Conservation (phyloP, 2,797 vertebrate species). For the Cyclura pinguis region DNA sequence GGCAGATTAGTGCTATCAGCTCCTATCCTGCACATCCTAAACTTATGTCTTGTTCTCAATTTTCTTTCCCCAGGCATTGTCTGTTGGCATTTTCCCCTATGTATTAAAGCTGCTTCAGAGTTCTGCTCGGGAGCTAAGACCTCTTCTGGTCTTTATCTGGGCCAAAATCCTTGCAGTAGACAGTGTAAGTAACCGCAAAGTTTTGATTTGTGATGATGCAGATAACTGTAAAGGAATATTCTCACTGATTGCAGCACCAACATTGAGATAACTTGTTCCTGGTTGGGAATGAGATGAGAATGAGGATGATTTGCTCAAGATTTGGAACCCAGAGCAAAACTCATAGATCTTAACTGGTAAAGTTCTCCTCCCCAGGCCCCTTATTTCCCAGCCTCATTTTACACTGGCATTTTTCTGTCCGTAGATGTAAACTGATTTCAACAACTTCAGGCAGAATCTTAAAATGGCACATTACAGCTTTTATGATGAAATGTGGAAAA, state of each 20-base stretch:
- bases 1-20: rapidly evolving
- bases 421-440: not conserved
- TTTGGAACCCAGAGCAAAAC: not conserved
- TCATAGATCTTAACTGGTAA: not conserved
- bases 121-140: slow-evolving; percentile 94
- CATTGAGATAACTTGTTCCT: not conserved
- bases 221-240: not conserved
- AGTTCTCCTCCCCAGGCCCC: not conserved
- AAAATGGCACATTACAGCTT: rapidly evolving
- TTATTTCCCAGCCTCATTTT: not conserved
- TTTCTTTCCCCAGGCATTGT: slow-evolving; percentile 85
- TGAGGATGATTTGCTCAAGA: slow-evolving; percentile 4
- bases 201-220: not conserved
- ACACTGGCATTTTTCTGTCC: not conserved
- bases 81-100: slow-evolving; percentile 97
- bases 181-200: slow-evolving; percentile 88
- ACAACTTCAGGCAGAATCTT: not conserved
- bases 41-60: slow-evolving; percentile 36
- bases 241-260: too few species aligned
- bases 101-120: slow-evolving; percentile 97
- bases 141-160: slow-evolving; percentile 98
- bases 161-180: slow-evolving; percentile 98
- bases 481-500: slow-evolving; percentile 1
- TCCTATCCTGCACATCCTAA: not conserved
- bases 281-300: not conserved